A percentile compares a stretch with the other conserved stretches of the same genome.
phyloP scores from a whole-genome alignment of 2,888 invertebrate genomes.

The Camponotus fellah region DNA sequence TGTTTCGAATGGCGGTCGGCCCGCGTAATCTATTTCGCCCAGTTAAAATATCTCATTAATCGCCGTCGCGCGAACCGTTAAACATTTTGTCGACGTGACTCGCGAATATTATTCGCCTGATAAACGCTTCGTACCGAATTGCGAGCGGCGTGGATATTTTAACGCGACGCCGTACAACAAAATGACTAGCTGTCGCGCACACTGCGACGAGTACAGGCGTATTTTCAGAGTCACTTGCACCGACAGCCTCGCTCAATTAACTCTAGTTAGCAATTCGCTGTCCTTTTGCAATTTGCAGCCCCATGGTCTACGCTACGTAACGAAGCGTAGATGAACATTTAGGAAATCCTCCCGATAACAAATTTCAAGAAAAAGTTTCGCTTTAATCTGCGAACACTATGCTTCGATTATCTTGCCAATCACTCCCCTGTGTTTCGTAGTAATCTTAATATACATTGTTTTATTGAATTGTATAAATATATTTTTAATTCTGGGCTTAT shows the following conservation, averaged over 20 bases:
- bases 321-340: constrained; percentile 22
- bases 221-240: constrained; percentile 49
- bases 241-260: constrained; percentile 52
- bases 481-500: background rate
- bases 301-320: constrained; percentile 5
- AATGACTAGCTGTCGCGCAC: constrained; percentile 47
- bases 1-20: constrained; percentile 71
- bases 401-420: background rate
- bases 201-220: constrained; percentile 31
- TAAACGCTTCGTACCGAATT: constrained; percentile 57
- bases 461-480: background rate
- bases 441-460: background rate
- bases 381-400: background rate
- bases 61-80: constrained; percentile 71
- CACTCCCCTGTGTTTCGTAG: background rate
- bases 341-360: background rate
- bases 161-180: constrained; percentile 36
- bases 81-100: constrained; percentile 68
- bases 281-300: constrained; percentile 30
- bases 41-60: constrained; percentile 75
- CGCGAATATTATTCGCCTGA: constrained; percentile 53
- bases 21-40: constrained; percentile 71
- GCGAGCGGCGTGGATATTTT: constrained; percentile 43
- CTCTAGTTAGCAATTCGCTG: constrained; percentile 46
- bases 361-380: constrained; percentile 26